A percentile compares a stretch with the other conserved stretches of the same genome.
phyloP scores from a whole-genome alignment of 2,797 vertebrate genomes.

The Nyctibius grandis region DNA sequence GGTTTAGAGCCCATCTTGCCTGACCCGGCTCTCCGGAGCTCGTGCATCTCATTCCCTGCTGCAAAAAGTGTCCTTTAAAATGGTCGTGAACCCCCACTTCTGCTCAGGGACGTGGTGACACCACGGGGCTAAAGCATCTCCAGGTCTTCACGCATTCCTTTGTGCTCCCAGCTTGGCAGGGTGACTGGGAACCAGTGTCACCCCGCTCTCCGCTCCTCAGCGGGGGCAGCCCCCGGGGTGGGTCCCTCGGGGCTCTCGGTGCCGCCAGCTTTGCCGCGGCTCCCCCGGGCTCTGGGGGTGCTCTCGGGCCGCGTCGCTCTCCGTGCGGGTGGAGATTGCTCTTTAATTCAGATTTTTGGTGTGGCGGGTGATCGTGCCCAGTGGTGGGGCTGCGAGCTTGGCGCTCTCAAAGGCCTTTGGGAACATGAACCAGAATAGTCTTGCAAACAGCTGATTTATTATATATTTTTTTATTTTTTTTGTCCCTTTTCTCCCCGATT shows the following conservation, averaged over 20 bases:
- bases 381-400: accelerated
- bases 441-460: not conserved
- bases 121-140: not conserved
- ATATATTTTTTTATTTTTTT: no score
- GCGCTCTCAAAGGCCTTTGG: accelerated
- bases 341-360: not conserved
- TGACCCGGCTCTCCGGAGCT: not conserved
- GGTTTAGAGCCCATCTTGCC: not conserved
- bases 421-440: not conserved
- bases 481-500: not conserved
- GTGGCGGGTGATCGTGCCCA: accelerated
- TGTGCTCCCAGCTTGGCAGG: not conserved
- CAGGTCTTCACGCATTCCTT: not conserved
- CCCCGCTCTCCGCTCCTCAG: accelerated
- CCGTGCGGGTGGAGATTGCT: accelerated
- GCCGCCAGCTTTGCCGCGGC: not conserved
- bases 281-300: not conserved
- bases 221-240: accelerated
- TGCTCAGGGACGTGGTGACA: accelerated
- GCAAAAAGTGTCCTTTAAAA: not conserved
- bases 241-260: not conserved
- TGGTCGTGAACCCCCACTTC: accelerated
- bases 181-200: accelerated
- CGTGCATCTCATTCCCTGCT: accelerated
- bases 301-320: accelerated